Evolutionary conservation across 2,113 vertebrate species (phyloP), one percentile per base, ranked within the genome.

Genomic region (Monarcha castaneiventris): DNA sequence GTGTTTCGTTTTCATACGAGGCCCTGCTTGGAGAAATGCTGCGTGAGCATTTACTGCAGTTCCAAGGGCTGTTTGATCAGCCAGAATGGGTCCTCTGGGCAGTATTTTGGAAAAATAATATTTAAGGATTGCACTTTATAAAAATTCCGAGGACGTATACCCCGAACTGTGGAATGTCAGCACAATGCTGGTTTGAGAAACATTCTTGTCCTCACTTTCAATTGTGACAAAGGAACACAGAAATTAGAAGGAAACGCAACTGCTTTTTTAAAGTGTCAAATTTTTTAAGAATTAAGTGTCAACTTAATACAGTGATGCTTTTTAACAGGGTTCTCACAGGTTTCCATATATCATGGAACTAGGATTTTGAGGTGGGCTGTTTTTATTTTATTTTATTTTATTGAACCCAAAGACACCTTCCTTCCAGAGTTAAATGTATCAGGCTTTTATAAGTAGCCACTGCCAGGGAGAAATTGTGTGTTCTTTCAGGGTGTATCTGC

Each of bases 11-110:
- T 94, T 94, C 84, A 41, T 92, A 62, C 84, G 25, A 52, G 89
- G 72, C 55, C 64, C 96, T 96, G 76, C 79, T 93, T 96, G 91
- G 69, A 94, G 96, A 92, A 97, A 94, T 94, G 75, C 78, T 95
- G 88, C 0, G 62, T 91, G 81, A 67, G 87, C 83, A 83, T 91
- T 97, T 89, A 59, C 90, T 94, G 51, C 56, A 18, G 96, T 48
- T 96, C 95, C 95, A 92, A 92, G 94, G 73, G 46, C 85, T 88
- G 84, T 96, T 97, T 96, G 94, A 94, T 85, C 62, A 41, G 72
- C 66, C 89, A 81, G 74, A 95, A 96, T 33, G 75, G 69, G 66
- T 94, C 95, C 84, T 96, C 87, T 96, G 89, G 78, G 82, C 58
- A 54, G 82, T 48, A 78, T 97, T 73, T 82, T 89, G 79, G 93